Base-by-base conservation (phyloP, 2,888 invertebrate species). In the Cataglyphis altisquamis region DNA sequence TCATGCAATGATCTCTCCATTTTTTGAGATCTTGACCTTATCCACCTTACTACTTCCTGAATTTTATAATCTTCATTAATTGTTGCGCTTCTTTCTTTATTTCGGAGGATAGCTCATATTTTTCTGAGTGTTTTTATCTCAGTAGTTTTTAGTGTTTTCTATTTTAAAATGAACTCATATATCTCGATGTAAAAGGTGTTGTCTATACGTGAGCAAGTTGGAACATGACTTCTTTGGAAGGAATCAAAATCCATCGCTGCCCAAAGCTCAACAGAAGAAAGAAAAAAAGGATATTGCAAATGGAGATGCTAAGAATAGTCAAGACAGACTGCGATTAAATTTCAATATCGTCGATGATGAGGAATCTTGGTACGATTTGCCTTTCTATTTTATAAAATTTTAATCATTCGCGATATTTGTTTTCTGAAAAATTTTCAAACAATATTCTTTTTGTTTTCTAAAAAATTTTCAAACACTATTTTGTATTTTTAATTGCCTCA, bases 211-310 rank as follows among this genome's bases (percentile, higher is more conserved):
- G 8, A 97, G 98, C 5, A 98, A 98, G 92, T 95, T 99, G 92
- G 99, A 99, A 92, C 98, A 98, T 93, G 97, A 97, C 0, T 96
- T 98, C 88, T 98, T 98, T 91, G 98, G 98, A 39, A 97, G 97
- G 91, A 98, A 98, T 90, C 97, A 97, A 48, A 97, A 97, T 88
- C 96, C 96, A 2, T 96, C 96, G 10, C 95, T 97, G 18, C 96
- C 97, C 0, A 96, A 97, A 94, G 96, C 96, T 0, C 96, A 96
- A 0, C 96, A 97, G 95, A 97, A 96, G 90, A 96, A 97, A 5
- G 96, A 96, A 39, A 94, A 93, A 57, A 94, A 93, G 25, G 94
- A 94, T 6, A 55, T 32, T 5, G 95, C 96, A 52, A 96, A 96
- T 87, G 96, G 96, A 62, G 95, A 96, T 1, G 96, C 96, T 0